These are phyloP conservation scores for Phoeniculus purpureus DNA, from an alignment of 2,797 vertebrate species.

Conservation along the genomic window DNA sequence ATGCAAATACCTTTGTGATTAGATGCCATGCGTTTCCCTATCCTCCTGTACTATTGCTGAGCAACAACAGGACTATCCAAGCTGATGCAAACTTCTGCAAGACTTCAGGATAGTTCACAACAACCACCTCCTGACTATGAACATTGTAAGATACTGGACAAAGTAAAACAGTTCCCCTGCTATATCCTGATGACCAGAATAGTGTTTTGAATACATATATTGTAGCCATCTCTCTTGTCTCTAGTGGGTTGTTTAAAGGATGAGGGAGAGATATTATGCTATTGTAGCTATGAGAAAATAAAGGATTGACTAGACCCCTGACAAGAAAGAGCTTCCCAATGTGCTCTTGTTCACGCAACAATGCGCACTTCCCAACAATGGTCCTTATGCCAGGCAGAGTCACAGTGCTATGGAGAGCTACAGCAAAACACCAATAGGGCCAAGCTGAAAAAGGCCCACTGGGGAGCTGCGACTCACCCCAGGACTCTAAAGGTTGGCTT, in stretches of 20 bases:
- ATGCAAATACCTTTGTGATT: not conserved
- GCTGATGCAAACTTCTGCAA: not conserved
- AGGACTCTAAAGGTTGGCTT: not conserved
- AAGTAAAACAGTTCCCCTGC: not conserved
- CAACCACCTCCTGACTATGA: not conserved
- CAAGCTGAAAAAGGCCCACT: not conserved
- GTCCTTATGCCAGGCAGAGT: not conserved
- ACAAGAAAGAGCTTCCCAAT: not conserved
- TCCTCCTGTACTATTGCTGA: not conserved
- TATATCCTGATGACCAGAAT: not conserved
- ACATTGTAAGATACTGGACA: not conserved
- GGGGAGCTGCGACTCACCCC: not conserved
- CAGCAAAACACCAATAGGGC: not conserved
- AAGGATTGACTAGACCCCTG: not conserved
- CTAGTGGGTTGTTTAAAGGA: not conserved
- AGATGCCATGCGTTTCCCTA: not conserved
- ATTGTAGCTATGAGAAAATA: not conserved
- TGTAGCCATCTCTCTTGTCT: not conserved
- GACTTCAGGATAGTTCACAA: not conserved
- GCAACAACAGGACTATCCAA: not conserved
- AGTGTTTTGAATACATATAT: not conserved
- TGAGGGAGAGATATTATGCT: not conserved
- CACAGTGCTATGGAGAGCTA: rapidly evolving
- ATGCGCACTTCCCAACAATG: not conserved
- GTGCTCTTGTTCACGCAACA: rapidly evolving